Percentiles rank a stretch among this genome's conserved stretches.
phyloP scores from a whole-genome alignment of 2,797 vertebrate genomes.

The Gadopsis bispinosus region DNA sequence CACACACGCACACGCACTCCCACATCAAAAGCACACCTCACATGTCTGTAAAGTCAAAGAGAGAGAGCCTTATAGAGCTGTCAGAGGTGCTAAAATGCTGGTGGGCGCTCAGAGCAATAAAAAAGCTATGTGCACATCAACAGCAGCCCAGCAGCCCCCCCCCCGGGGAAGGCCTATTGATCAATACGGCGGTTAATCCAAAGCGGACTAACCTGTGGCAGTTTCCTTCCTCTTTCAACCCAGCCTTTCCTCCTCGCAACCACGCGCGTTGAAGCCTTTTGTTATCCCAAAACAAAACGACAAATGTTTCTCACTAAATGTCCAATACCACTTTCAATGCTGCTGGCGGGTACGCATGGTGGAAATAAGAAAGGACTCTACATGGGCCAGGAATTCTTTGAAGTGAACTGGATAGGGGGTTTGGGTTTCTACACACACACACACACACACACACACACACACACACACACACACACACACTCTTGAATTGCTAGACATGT shows the following conservation, averaged over 20 bases:
- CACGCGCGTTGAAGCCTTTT: conserved; percentile 28
- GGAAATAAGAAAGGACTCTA: conserved; percentile 53
- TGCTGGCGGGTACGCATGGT: conserved; percentile 34
- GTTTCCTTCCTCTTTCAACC: conserved; percentile 37
- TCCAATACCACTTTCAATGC: conserved; percentile 41
- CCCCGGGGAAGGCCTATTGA: conserved; percentile 38
- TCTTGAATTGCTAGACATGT: conserved; percentile 60
- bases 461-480: conserved; percentile 35
- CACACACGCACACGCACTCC: conserved; percentile 1
- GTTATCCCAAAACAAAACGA: conserved; percentile 47
- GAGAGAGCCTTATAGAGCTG: conserved; percentile 27
- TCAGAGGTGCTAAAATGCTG: conserved; percentile 50
- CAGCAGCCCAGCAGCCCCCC: conserved; percentile 19
- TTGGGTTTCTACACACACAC: conserved; percentile 20
- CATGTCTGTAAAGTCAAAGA: conserved; percentile 20
- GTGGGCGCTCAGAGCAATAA: conserved; percentile 43
- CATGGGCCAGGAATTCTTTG: conserved; percentile 54
- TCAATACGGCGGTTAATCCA: conserved; percentile 51
- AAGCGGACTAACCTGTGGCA: conserved; percentile 35
- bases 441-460: conserved; percentile 14
- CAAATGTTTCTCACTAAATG: conserved; percentile 61
- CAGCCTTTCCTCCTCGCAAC: conserved; percentile 1
- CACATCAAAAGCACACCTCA: conserved; percentile 43
- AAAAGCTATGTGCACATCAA: conserved; percentile 45
- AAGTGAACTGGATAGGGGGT: conserved; percentile 53